A percentile compares a stretch with the other conserved stretches of the same genome.
Evolutionary conservation across 2,888 invertebrate species (phyloP).

Genomic region (Euphydryas editha): DNA sequence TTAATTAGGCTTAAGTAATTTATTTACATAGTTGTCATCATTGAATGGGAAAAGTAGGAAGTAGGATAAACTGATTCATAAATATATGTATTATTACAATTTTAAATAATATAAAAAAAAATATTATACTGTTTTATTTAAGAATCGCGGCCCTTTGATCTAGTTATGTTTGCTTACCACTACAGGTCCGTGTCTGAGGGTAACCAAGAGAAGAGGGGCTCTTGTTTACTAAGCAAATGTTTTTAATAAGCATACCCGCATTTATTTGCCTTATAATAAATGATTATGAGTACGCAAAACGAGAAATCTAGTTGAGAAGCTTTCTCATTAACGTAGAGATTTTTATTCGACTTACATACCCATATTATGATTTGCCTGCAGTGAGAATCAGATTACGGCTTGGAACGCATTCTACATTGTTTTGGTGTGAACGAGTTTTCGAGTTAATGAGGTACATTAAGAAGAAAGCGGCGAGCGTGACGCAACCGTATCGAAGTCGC

Average conservation of each 20-base stretch:
- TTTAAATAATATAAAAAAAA: neutral
- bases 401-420: conserved; percentile 55
- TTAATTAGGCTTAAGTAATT: too few relatives aligned
- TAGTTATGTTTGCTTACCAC: conserved; percentile 65
- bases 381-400: conserved; percentile 60
- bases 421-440: conserved; percentile 63
- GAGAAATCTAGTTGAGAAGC: conserved; percentile 34
- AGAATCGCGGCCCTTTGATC: conserved; percentile 67
- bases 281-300: conserved; percentile 56
- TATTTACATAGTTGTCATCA: too few relatives aligned
- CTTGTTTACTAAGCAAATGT: conserved; percentile 73
- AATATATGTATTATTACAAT: neutral
- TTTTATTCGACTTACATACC: conserved; percentile 26
- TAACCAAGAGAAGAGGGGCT: conserved; percentile 50
- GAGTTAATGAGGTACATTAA: conserved; percentile 72
- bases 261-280: conserved; percentile 66
- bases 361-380: conserved; percentile 34
- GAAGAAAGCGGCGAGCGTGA: conserved; percentile 58
- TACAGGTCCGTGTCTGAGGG: conserved; percentile 57
- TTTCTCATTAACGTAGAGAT: conserved; percentile 35
- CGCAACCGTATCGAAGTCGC: conserved; percentile 49
- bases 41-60: neutral
- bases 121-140: conserved; percentile 32
- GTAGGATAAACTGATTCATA: neutral
- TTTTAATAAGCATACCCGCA: conserved; percentile 63